phyloP scores from a whole-genome alignment of 2,797 vertebrate genomes.

The Clarias laeviceps region DNA sequence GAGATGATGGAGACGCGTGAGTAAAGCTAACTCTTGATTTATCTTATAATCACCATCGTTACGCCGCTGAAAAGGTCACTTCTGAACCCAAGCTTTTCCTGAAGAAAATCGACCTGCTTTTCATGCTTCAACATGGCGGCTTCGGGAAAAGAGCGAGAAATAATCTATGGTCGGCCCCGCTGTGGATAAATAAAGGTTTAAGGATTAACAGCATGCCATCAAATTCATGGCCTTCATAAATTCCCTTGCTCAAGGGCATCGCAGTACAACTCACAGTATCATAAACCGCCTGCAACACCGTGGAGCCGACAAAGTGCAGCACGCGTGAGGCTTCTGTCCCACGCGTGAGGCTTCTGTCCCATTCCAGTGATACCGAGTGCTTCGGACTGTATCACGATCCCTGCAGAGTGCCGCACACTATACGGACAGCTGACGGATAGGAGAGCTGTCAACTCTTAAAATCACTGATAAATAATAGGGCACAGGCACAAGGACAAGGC shows the following conservation, averaged over 20 bases:
- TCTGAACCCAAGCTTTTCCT: neutral
- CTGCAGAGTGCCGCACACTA: neutral
- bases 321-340: neutral
- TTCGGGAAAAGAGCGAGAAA: neutral
- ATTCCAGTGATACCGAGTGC: neutral
- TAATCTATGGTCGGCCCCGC: neutral
- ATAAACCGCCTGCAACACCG: conserved; percentile 31
- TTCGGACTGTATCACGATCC: neutral
- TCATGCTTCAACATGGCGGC: neutral
- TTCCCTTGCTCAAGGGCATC: conserved; percentile 41
- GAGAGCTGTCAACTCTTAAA: conserved; percentile 31
- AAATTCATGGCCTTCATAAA: conserved; percentile 39
- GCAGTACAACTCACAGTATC: conserved; percentile 11
- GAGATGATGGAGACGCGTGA: neutral
- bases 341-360: too few species aligned
- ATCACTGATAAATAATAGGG: conserved; percentile 41
- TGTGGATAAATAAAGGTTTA: conserved; percentile 25
- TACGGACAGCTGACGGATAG: neutral
- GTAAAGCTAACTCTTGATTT: neutral
- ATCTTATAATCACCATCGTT: neutral
- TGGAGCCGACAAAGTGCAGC: conserved; percentile 2
- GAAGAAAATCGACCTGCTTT: neutral
- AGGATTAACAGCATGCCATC: conserved; percentile 27
- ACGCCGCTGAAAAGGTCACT: neutral
- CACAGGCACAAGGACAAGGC: conserved; percentile 22